These are phyloP conservation scores for Ernsta delagoae DNA, from an alignment of 2,888 invertebrate genomes.

Conservation along the genomic window DNA sequence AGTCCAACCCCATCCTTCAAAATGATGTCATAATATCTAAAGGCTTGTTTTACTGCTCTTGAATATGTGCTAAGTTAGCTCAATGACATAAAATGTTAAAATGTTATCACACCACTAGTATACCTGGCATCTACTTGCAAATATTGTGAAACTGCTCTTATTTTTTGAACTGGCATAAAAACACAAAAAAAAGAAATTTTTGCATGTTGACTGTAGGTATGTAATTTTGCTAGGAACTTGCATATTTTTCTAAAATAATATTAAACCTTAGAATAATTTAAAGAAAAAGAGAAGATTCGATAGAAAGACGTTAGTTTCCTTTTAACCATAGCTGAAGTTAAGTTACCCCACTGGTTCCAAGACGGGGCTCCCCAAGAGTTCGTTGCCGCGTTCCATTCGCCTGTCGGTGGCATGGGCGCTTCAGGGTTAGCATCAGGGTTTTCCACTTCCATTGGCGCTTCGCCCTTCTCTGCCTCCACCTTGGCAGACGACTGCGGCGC, in stretches of 20 bases:
- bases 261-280: too few relatives aligned
- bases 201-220: too few relatives aligned
- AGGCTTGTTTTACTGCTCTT: background rate
- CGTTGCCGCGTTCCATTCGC: slow-evolving; percentile 68
- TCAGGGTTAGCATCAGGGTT: slow-evolving; percentile 85
- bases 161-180: too few relatives aligned
- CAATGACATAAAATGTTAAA: too few relatives aligned
- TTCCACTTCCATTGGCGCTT: slow-evolving; percentile 95
- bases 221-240: too few relatives aligned
- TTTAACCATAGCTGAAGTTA: too few relatives aligned
- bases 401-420: slow-evolving; percentile 57
- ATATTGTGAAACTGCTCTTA: background rate
- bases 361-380: slow-evolving; percentile 69
- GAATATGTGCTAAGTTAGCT: background rate
- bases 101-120: too few relatives aligned
- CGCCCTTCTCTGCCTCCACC: slow-evolving; percentile 88
- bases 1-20: slow-evolving; percentile 73
- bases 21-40: slow-evolving; percentile 11
- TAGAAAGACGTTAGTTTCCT: too few relatives aligned
- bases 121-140: too few relatives aligned
- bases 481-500: slow-evolving; percentile 73
- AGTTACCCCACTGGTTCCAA: slow-evolving; percentile 76
- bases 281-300: too few relatives aligned
- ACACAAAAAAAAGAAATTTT: too few relatives aligned
- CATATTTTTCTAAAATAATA: too few relatives aligned